phyloP scores from a whole-genome alignment of 2,113 vertebrate genomes.

The Origma solitaria region DNA sequence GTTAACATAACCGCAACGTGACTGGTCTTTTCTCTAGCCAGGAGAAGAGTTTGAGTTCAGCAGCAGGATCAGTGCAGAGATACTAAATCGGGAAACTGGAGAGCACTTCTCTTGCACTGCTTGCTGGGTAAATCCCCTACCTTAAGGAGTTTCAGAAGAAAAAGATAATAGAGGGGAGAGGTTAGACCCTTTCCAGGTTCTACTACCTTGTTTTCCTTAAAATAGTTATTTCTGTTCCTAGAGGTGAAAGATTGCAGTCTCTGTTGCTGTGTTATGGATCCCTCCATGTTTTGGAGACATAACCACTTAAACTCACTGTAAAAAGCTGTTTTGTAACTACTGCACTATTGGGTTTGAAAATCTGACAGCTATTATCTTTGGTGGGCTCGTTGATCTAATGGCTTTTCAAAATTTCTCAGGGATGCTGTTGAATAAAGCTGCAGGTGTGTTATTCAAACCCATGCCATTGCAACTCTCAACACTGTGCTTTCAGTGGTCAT shows the following conservation, averaged over 20 bases:
- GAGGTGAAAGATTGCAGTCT: background rate
- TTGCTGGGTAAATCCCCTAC: background rate
- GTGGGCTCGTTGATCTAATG: background rate
- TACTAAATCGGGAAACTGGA: background rate
- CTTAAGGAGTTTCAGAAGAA: background rate
- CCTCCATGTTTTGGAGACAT: background rate
- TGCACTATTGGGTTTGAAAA: background rate
- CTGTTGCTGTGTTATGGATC: background rate
- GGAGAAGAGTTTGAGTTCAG: background rate
- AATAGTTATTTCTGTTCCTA: background rate
- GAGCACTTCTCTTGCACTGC: background rate
- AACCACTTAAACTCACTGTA: background rate
- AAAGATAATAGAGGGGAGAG: background rate
- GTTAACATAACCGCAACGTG: background rate
- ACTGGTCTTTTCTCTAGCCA: background rate
- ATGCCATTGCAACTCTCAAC: background rate
- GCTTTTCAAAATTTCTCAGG: background rate
- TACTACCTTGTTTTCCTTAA: background rate
- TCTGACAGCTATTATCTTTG: background rate
- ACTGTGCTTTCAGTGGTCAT: background rate
- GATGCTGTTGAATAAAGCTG: background rate
- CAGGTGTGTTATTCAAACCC: background rate
- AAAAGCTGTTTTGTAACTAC: background rate
- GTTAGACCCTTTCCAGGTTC: background rate
- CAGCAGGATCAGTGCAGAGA: background rate